Percentiles rank a stretch among this genome's conserved stretches.
phyloP scores from a whole-genome alignment of 2,888 invertebrate species.

The Thera obeliscata region DNA sequence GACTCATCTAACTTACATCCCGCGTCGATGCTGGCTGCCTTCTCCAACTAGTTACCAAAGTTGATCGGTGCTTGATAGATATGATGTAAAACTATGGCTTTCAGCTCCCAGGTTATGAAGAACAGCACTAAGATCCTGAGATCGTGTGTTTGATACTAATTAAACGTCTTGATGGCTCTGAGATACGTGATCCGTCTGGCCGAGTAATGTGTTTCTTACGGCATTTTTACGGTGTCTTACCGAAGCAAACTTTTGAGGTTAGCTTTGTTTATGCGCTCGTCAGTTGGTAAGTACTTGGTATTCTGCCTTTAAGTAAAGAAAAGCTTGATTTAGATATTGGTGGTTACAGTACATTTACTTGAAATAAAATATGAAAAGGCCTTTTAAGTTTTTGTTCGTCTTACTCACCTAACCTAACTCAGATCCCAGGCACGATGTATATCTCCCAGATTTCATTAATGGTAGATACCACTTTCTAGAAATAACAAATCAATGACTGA shows the following conservation, averaged over 20 bases:
- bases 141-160: conserved; percentile 79
- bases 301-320: background rate
- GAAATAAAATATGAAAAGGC: no score
- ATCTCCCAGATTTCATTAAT: no score
- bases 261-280: conserved; percentile 34
- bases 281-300: background rate
- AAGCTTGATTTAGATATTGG: background rate
- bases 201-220: conserved; percentile 64
- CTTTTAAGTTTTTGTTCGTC: no score
- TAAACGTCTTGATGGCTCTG: conserved; percentile 68
- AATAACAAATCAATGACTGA: no score
- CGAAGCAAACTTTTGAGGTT: conserved; percentile 41
- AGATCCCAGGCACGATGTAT: no score
- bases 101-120: conserved; percentile 35
- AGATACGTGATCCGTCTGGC: conserved; percentile 71
- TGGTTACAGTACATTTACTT: no score
- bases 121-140: conserved; percentile 68
- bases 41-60: no score
- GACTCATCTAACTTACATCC: no score
- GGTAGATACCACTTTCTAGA: no score
- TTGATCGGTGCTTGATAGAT: no score
- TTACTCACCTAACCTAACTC: no score
- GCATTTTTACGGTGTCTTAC: conserved; percentile 51
- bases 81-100: conserved; percentile 7
- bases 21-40: no score